Conservation (phyloP, 2,113 vertebrate genomes). For the Aphyosemion australe region DNA sequence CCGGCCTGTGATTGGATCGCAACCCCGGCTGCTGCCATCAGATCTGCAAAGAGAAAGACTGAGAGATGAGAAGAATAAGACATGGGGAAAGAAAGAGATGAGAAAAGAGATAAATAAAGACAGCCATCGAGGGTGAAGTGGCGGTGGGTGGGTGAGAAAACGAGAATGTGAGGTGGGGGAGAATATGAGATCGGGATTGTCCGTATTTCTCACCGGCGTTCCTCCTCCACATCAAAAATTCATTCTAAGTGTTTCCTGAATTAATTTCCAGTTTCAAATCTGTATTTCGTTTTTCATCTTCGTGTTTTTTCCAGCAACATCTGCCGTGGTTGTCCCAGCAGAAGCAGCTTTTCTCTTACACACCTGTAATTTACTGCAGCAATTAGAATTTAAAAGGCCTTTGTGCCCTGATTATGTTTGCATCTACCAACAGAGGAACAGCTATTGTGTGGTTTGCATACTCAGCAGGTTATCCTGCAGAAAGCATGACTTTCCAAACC, state of each 20-base stretch:
- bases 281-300: not conserved
- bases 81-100: slow-evolving; percentile 38
- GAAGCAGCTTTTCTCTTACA: not conserved
- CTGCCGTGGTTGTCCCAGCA: not conserved
- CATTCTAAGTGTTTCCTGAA: slow-evolving; percentile 4
- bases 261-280: slow-evolving; percentile 10
- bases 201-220: slow-evolving; percentile 35
- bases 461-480: not conserved
- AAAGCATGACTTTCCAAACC: not conserved
- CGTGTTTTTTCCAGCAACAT: not conserved
- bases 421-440: not conserved
- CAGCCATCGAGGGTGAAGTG: slow-evolving; percentile 24
- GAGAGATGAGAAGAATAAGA: slow-evolving; percentile 38
- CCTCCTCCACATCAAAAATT: slow-evolving; percentile 17
- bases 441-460: not conserved
- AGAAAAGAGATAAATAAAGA: slow-evolving; percentile 62
- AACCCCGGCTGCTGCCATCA: slow-evolving; percentile 51
- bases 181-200: slow-evolving; percentile 40
- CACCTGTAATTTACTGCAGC: not conserved
- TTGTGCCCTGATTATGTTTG: slow-evolving; percentile 1
- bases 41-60: slow-evolving; percentile 51
- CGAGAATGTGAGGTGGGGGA: slow-evolving; percentile 15
- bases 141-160: slow-evolving; percentile 25
- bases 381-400: not conserved
- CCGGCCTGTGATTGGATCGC: slow-evolving; percentile 72